phyloP scores from a whole-genome alignment of 92 coral and sea anemone species.

The Epizoanthus rinbou region DNA sequence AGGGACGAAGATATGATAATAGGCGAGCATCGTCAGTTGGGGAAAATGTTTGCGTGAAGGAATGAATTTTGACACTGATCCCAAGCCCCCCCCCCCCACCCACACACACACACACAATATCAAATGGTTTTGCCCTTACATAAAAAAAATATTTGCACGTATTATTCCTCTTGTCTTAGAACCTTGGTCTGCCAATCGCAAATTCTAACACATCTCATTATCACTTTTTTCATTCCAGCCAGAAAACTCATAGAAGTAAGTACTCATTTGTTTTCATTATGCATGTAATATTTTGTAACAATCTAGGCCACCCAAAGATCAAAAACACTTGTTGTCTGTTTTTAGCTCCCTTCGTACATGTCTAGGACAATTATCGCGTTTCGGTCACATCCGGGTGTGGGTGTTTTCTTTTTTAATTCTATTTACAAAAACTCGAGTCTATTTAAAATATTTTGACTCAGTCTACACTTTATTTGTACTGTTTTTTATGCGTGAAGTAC shows the following conservation, averaged over 20 bases:
- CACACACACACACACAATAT: no score
- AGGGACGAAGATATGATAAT: no score
- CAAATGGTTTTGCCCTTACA: no score
- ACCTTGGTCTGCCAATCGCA: neutral
- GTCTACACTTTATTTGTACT: neutral
- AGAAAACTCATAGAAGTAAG: conserved; percentile 26
- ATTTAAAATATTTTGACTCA: neutral
- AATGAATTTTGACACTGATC: no score
- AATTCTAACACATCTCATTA: neutral
- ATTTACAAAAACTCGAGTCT: neutral
- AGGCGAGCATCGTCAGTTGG: no score
- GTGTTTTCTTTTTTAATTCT: neutral
- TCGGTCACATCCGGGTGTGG: neutral
- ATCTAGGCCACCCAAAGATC: no score
- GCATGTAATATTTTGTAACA: neutral
- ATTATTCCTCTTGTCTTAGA: neutral
- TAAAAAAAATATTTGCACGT: no score
- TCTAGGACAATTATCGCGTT: neutral
- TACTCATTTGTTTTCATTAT: neutral
- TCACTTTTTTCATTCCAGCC: conserved; percentile 23
- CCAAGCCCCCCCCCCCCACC: no score
- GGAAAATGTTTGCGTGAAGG: no score
- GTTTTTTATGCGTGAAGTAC: neutral
- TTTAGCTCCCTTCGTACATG: neutral
- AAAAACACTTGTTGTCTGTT: neutral